These are phyloP conservation scores for Rhadinocentrus ornatus DNA, from an alignment of 2,797 vertebrate species.

Conservation along the genomic window DNA sequence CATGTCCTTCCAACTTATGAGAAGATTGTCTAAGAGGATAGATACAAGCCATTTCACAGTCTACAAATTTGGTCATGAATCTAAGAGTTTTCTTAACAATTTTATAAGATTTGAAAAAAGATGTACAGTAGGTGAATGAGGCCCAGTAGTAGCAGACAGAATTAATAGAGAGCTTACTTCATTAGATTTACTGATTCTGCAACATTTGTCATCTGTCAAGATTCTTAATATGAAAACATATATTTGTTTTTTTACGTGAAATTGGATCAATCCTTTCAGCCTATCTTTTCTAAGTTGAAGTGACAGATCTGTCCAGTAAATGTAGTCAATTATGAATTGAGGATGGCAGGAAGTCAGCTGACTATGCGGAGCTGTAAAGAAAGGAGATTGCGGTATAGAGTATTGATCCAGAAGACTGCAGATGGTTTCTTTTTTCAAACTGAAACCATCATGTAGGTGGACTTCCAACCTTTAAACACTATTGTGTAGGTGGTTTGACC, in stretches of 20 bases:
- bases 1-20: no score
- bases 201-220: neutral
- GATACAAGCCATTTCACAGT: no score
- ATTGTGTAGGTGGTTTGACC: neutral
- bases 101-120: no score
- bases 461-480: neutral
- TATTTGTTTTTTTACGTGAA: neutral
- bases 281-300: neutral
- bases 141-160: neutral
- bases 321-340: neutral
- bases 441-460: neutral
- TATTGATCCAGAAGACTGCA: neutral
- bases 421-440: neutral
- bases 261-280: neutral
- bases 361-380: neutral
- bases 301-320: neutral
- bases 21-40: no score
- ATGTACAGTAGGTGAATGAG: no score
- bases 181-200: neutral
- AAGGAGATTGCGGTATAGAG: neutral
- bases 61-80: no score
- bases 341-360: neutral
- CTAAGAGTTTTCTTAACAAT: no score
- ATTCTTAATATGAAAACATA: neutral
- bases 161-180: neutral